These are phyloP conservation scores for Camponotus pennsylvanicus DNA, from an alignment of 1,140 invertebrate species.

Conservation along the genomic window DNA sequence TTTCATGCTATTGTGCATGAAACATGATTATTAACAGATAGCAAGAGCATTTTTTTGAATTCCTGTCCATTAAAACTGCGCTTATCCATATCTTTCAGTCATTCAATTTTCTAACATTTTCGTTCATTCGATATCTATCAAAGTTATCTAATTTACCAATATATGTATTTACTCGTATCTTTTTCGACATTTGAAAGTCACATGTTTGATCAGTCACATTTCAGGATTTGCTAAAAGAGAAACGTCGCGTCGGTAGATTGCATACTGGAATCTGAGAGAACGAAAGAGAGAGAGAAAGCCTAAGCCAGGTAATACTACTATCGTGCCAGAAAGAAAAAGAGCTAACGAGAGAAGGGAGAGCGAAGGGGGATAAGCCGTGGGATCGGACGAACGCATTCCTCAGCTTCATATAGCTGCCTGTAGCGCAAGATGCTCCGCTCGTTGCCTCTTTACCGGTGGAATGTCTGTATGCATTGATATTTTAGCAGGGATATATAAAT, in stretches of 20 bases:
- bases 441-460: constrained; percentile 70
- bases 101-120: neutral
- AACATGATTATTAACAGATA: neutral
- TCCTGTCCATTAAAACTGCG: neutral
- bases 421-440: constrained; percentile 77
- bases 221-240: constrained; percentile 54
- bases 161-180: neutral
- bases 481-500: constrained; percentile 53
- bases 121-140: neutral
- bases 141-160: neutral
- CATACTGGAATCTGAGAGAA: constrained; percentile 60
- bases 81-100: neutral
- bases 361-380: constrained; percentile 81
- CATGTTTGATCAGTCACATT: constrained; percentile 40
- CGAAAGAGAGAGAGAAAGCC: constrained; percentile 29
- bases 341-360: constrained; percentile 63
- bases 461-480: constrained; percentile 69
- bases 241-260: constrained; percentile 54
- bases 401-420: constrained; percentile 79
- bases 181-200: neutral
- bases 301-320: constrained; percentile 52
- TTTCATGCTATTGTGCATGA: constrained; percentile 9
- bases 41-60: neutral
- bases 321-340: constrained; percentile 61
- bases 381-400: constrained; percentile 85